Percentiles rank a stretch among this genome's conserved stretches.
phyloP scores from a whole-genome alignment of 2,113 vertebrate species.

The Leptobrachium ailaonicum region DNA sequence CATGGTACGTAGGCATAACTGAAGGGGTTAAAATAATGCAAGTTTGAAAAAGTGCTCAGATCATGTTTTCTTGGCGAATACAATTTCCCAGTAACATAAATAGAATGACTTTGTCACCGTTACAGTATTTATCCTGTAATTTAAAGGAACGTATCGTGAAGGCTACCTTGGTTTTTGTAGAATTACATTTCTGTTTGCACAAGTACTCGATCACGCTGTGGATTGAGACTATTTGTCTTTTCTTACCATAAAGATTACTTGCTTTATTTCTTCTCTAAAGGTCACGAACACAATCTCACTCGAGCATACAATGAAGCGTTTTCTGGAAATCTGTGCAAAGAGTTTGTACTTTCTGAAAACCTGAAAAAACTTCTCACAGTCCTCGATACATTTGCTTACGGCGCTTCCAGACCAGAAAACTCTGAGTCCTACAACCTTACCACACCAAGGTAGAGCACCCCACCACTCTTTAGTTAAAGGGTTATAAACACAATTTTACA shows the following conservation, averaged over 20 bases:
- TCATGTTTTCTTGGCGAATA: no score
- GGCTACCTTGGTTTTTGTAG: no score
- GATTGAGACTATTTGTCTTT: slow-evolving; percentile 6
- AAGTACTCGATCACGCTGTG: not conserved
- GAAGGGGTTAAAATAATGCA: no score
- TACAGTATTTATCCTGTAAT: no score
- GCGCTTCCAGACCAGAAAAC: slow-evolving; percentile 31
- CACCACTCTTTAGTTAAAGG: no score
- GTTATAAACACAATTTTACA: no score
- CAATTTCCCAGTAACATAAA: no score
- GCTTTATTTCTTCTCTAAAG: slow-evolving; percentile 33
- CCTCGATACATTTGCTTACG: slow-evolving; percentile 53
- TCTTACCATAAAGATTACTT: not conserved
- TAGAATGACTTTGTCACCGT: no score
- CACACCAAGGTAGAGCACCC: slow-evolving; percentile 1
- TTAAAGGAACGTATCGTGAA: no score
- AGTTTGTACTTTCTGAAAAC: slow-evolving; percentile 56
- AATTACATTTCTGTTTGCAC: not conserved
- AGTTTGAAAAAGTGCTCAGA: no score
- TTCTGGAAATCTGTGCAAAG: slow-evolving; percentile 46
- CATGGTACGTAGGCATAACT: no score
- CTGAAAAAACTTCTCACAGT: slow-evolving; percentile 50
- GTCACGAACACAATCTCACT: slow-evolving; percentile 51
- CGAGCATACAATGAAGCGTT: slow-evolving; percentile 52
- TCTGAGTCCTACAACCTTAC: not conserved